Evolutionary conservation across 1,140 invertebrate species (phyloP).

Genomic region (Sinonovacula constricta): DNA sequence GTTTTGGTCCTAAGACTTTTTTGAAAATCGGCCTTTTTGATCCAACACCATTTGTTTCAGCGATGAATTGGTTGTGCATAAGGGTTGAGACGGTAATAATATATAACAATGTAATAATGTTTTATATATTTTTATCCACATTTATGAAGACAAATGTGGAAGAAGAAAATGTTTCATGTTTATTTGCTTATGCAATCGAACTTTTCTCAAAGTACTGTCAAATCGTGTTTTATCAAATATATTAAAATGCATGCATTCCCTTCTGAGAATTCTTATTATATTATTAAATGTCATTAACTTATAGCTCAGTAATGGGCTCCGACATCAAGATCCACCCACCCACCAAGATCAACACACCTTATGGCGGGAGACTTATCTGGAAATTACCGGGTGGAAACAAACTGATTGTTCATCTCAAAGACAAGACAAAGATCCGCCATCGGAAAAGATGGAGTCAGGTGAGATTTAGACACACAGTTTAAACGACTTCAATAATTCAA

Average conservation of each 20-base stretch:
- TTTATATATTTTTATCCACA: too few species aligned
- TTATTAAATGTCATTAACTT: too few species aligned
- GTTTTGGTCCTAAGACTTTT: too few species aligned
- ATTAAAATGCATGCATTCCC: neutral
- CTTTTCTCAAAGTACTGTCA: neutral
- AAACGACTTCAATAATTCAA: too few species aligned
- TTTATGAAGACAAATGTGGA: too few species aligned
- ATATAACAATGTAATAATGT: too few species aligned
- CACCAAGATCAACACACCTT: slow-evolving; percentile 95
- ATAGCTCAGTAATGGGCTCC: too few species aligned
- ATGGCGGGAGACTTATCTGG: slow-evolving; percentile 96
- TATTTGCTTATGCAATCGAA: neutral
- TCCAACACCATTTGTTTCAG: too few species aligned
- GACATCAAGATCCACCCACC: slow-evolving; percentile 78
- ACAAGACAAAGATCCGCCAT: slow-evolving; percentile 97
- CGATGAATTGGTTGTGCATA: too few species aligned
- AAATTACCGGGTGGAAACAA: slow-evolving; percentile 97
- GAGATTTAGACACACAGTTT: neutral
- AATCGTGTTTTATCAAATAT: neutral
- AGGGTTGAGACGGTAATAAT: too few species aligned
- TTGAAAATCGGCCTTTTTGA: too few species aligned
- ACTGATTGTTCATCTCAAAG: slow-evolving; percentile 97
- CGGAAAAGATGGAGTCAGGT: slow-evolving; percentile 82
- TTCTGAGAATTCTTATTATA: slow-evolving; percentile 2
- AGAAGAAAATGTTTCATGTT: too few species aligned